Evolutionary conservation across 2,113 vertebrate species (phyloP), one percentile per base, ranked within the genome.

Genomic region (Phoxinus phoxinus): DNA sequence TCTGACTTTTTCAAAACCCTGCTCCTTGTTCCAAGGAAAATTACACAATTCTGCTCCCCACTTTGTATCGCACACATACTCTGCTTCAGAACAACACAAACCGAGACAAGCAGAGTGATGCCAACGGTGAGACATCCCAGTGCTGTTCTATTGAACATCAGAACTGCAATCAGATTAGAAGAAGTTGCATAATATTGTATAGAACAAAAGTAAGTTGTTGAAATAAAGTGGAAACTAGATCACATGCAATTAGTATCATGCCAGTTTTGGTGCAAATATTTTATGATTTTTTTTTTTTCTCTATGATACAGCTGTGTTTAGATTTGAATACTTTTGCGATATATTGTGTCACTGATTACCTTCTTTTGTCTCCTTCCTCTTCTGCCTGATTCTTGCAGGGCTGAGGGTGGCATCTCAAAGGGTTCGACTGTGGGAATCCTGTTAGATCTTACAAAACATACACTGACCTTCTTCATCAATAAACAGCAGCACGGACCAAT

Each of bases 401-500:
- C 98, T 0, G 98, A 99, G 93, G 98, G 98, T 0, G 98, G 98
- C 59, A 97, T 99, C 90, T 90, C 91, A 15, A 99, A 98, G 89
- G 97, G 98, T 32, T 95, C 98, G 4, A 96, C 95, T 0, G 95
- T 99, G 32, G 98, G 98, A 0, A 91, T 99, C 91, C 96, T 99
- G 32, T 93, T 99, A 93, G 98, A 99, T 86, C 94, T 99, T 87
- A 96, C 92, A 83, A 97, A 99, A 89, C 97, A 94, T 92, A 97
- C 94, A 0, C 90, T 99, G 90, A 98, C 96, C 10, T 99, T 99
- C 93, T 99, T 94, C 93, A 96, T 99, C 91, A 99, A 99, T 41
- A 97, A 98, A 85, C 93, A 97, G 93, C 98, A 99, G 93, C 98
- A 99, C 17, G 98, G 98, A 12, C 97, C 97, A 7, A 94, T 97